Conservation (phyloP, 2,797 vertebrate genomes). For the Notolabrus celidotus region DNA sequence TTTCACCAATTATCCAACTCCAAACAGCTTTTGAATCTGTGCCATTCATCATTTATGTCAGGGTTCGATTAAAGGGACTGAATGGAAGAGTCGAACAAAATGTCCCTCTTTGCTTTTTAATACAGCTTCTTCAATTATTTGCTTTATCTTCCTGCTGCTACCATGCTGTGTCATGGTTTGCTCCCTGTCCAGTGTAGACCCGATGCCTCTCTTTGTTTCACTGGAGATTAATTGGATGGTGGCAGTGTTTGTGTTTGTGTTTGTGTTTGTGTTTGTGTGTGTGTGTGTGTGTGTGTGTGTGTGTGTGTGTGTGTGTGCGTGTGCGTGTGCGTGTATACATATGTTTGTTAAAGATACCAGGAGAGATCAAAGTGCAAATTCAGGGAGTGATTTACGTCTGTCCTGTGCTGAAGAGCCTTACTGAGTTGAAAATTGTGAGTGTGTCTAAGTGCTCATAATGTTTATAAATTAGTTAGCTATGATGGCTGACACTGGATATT, state of each 20-base stretch:
- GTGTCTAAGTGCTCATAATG: background rate
- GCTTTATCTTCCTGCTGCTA: conserved; percentile 68
- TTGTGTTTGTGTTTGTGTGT: conserved; percentile 8
- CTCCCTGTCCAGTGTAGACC: conserved; percentile 57
- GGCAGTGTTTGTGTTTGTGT: conserved; percentile 13
- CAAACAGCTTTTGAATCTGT: conserved; percentile 11
- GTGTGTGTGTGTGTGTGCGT: conserved; percentile 30
- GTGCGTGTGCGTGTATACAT: conserved; percentile 5
- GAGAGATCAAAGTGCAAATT: conserved; percentile 42
- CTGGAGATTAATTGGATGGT: conserved; percentile 66
- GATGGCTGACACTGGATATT: background rate
- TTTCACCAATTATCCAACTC: conserved; percentile 25
- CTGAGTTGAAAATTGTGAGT: conserved; percentile 33
- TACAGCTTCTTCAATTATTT: conserved; percentile 54
- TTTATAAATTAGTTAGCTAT: background rate
- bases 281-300: background rate
- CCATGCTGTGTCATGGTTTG: conserved; percentile 46
- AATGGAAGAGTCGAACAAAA: conserved; percentile 34
- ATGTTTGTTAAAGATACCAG: conserved; percentile 55
- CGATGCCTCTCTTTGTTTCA: conserved; percentile 62
- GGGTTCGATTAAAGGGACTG: conserved; percentile 32
- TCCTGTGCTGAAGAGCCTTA: conserved; percentile 12
- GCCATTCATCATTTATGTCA: conserved; percentile 44
- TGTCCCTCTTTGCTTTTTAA: conserved; percentile 39
- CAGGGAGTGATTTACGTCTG: conserved; percentile 45